Conservation (phyloP, 2,888 invertebrate species). For the Fabriciana adippe region DNA sequence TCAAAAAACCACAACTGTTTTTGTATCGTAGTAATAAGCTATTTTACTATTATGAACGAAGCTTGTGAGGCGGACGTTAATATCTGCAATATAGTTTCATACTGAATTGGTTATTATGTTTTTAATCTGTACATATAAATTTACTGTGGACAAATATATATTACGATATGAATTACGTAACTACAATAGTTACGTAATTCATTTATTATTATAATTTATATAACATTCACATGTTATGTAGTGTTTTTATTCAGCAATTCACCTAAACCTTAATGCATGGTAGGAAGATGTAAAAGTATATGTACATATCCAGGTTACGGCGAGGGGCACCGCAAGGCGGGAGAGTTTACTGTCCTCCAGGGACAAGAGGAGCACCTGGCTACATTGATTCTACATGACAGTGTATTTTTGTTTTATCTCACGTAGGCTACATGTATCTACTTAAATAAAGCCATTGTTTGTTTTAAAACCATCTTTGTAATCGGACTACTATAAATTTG, state of each 20-base stretch:
- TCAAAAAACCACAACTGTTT: too few species aligned
- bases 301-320: slow-evolving; percentile 42
- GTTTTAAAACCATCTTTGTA: not conserved
- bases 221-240: not conserved
- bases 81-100: too few species aligned
- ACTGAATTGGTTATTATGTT: too few species aligned
- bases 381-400: slow-evolving; percentile 58
- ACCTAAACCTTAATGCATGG: slow-evolving; percentile 12
- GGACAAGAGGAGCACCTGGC: slow-evolving; percentile 55
- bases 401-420: slow-evolving; percentile 32
- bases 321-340: slow-evolving; percentile 47
- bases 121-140: too few species aligned
- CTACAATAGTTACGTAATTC: too few species aligned
- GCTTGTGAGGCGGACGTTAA: too few species aligned
- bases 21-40: too few species aligned
- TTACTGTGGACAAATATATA: too few species aligned
- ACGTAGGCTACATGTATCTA: slow-evolving; percentile 12
- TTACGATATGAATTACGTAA: too few species aligned
- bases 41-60: too few species aligned
- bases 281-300: slow-evolving; percentile 28
- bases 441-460: slow-evolving; percentile 38
- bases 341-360: slow-evolving; percentile 59
- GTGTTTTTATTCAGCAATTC: slow-evolving; percentile 12
- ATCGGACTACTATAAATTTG: too few species aligned
- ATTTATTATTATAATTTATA: too few species aligned